Evolutionary conservation across 2,113 vertebrate species (phyloP), one percentile per base, ranked within the genome.

Genomic region (Copsychus sechellarum): DNA sequence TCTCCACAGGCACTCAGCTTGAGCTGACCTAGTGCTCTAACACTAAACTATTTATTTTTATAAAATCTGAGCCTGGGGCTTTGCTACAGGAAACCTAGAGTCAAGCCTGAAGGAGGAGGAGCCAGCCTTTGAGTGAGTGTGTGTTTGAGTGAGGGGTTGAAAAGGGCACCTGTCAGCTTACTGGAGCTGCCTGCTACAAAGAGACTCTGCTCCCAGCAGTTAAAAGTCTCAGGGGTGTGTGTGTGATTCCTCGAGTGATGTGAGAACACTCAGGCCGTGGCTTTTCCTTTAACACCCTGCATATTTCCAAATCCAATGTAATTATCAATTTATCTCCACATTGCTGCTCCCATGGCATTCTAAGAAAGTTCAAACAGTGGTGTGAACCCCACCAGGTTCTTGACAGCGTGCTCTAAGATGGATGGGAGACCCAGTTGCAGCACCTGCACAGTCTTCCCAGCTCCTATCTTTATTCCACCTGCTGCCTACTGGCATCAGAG

Each of bases 351-450:
- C 4, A 0, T 21, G 25, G n/a, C 47, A 47, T 67, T 56, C 43
- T 42, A 17, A 9, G 29, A 16, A 47, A 57, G 20, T 58, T 89
- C 66, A 62, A 56, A 87, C 2, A 57, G 24, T 5, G 24, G 25
- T 8, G 15, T 62, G 28, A 93, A 85, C 12, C 8, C n/a, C 2
- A 2, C 17, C 2, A 5, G 8, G 28, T 25, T 65, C 67, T 58
- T 45, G 21, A 48, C 47, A 80, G 22, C 0, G 0, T 85, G 53
- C 26, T 19, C 26, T 18, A 14, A 66, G 14, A 54, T 20, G 40
- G 34, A 22, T 64, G 22, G 56, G 51, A 67, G 26, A 51, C 48
- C 47, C 8, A 10, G 34, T 2, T 61, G 40, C 26, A 83, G 56
- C 34, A 80, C 20, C 57, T 36, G 6, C 34, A 42, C 7, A 61